phyloP scores from a whole-genome alignment of 2,797 vertebrate genomes.

The Acestrorhynchus altus region DNA sequence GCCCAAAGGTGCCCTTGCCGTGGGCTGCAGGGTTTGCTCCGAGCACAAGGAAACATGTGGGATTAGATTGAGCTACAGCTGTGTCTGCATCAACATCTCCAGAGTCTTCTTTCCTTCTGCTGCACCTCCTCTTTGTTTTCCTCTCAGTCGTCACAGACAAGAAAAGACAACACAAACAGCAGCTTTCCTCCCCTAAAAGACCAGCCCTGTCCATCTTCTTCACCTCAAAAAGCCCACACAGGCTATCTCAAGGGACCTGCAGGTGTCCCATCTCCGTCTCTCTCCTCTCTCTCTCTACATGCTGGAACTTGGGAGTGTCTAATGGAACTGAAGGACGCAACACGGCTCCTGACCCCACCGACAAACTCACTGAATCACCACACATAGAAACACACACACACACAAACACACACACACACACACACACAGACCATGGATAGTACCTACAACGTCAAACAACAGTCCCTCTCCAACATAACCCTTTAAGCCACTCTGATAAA shows the following conservation, averaged over 20 bases:
- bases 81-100: background rate
- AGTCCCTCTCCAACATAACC: too few relatives aligned
- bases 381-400: background rate
- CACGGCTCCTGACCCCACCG: background rate
- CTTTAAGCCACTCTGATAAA: too few relatives aligned
- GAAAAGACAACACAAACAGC: background rate
- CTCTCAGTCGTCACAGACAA: background rate
- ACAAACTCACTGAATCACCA: background rate
- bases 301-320: background rate
- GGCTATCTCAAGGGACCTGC: background rate
- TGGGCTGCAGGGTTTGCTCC: background rate
- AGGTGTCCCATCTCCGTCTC: conserved; percentile 1
- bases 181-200: background rate
- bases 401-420: too few relatives aligned
- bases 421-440: too few relatives aligned
- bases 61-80: background rate
- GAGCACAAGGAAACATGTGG: background rate
- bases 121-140: background rate
- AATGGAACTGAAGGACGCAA: background rate
- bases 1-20: background rate
- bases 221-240: background rate
- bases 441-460: too few relatives aligned
- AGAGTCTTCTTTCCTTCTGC: background rate
- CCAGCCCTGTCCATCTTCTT: background rate
- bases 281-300: background rate